phyloP scores from a whole-genome alignment of 2,113 vertebrate species.

The Menidia beryllina region DNA sequence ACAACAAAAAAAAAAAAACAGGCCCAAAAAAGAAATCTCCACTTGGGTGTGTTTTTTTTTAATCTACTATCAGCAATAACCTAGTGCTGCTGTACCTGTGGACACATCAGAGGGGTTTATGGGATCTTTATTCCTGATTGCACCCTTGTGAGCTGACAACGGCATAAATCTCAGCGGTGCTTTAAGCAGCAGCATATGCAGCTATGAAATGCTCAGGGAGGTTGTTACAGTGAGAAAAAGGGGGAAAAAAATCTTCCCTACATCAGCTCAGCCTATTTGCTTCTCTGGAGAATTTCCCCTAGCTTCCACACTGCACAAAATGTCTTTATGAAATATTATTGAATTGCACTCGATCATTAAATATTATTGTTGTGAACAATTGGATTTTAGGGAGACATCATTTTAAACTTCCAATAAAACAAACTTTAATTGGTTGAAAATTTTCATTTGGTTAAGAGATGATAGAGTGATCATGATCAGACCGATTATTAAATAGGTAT shows the following conservation, averaged over 20 bases:
- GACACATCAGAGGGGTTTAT: slow-evolving; percentile 81
- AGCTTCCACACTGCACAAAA: slow-evolving; percentile 56
- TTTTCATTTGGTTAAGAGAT: slow-evolving; percentile 20
- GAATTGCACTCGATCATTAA: slow-evolving; percentile 48
- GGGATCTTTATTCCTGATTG: slow-evolving; percentile 80
- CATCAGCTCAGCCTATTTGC: slow-evolving; percentile 60
- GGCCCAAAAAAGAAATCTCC: slow-evolving; percentile 32
- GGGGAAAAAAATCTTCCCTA: slow-evolving; percentile 64
- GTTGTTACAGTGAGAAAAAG: slow-evolving; percentile 72
- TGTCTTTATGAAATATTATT: slow-evolving; percentile 40
- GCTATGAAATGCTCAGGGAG: slow-evolving; percentile 76
- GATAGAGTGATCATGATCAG: slow-evolving; percentile 11
- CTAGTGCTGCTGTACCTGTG: slow-evolving; percentile 75
- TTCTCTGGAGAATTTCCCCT: slow-evolving; percentile 62
- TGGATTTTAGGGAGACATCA: slow-evolving; percentile 22
- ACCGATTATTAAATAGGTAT: slow-evolving; percentile 20
- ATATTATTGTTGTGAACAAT: slow-evolving; percentile 37
- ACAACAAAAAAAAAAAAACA: slow-evolving; percentile 38
- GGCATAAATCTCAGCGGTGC: slow-evolving; percentile 77
- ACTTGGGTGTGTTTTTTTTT: slow-evolving; percentile 59
- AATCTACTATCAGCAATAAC: slow-evolving; percentile 73
- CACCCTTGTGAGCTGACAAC: slow-evolving; percentile 81
- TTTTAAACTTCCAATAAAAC: slow-evolving; percentile 27
- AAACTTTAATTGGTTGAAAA: slow-evolving; percentile 8
- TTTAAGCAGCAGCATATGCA: slow-evolving; percentile 81